Conservation (phyloP, 2,888 invertebrate species). For the Azorinus chamasolen region DNA sequence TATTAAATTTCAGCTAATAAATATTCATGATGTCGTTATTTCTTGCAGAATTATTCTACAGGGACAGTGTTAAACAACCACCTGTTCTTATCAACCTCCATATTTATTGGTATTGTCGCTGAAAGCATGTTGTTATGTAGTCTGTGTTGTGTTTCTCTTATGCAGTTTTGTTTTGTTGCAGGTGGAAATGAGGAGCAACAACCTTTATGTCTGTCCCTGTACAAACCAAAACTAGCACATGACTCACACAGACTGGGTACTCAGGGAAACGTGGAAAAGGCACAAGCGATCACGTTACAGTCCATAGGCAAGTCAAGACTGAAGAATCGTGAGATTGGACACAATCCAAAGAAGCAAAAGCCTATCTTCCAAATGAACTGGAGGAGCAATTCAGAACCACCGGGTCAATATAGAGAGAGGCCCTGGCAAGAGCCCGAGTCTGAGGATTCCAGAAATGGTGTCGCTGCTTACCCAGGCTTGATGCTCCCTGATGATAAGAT, state of each 20-base stretch:
- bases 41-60: too few relatives aligned
- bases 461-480: slow-evolving; percentile 9
- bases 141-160: neutral
- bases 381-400: slow-evolving; percentile 41
- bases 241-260: neutral
- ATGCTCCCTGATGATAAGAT: slow-evolving; percentile 1
- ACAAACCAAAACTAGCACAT: slow-evolving; percentile 25
- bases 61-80: too few relatives aligned
- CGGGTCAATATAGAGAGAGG: neutral
- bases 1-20: too few relatives aligned
- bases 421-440: neutral
- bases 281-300: too few relatives aligned
- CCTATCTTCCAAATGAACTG: slow-evolving; percentile 22
- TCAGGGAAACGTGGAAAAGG: too few relatives aligned
- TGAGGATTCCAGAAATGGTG: neutral
- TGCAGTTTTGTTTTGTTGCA: slow-evolving; percentile 48
- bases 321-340: too few relatives aligned
- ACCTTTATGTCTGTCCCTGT: slow-evolving; percentile 35
- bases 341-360: neutral
- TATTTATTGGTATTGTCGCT: too few relatives aligned
- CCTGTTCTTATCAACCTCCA: too few relatives aligned
- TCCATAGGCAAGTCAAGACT: too few relatives aligned
- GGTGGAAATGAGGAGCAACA: slow-evolving; percentile 16
- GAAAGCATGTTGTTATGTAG: too few relatives aligned
- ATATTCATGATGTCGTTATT: too few relatives aligned